Base-by-base conservation (phyloP, 2,888 invertebrate genomes). In the Linyphia triangularis region DNA sequence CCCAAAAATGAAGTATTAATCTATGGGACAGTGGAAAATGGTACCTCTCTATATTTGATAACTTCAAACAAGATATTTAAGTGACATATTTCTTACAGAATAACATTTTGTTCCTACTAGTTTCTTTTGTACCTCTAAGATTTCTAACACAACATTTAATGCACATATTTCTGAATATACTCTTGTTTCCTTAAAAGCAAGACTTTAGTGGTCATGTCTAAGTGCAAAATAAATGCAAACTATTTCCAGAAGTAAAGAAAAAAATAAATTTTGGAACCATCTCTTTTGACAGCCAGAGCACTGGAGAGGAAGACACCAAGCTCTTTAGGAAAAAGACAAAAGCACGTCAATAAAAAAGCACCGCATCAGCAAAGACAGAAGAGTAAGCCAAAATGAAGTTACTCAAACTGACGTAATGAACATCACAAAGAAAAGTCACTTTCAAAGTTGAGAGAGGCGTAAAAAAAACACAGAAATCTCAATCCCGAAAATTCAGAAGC, bases 301-400 rank as follows among this genome's bases (percentile, higher is more conserved):
- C 22, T 63, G 19, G 28, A 28, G 24, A 16, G 10, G 28, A 43
- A 26, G 16, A 22, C 70, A 13, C 43, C 19, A 6, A 40, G 26
- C 22, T 13, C 30, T 22, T 69, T 69, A 40, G 40, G 6, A 26
- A 43, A 70, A 43, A 70, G 43, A 70, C 40, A 70, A 70, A 26
- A 70, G 40, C 26, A 7, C 24, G 24, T 10, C 61, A 26, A 26
- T 26, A 7, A 19, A 61, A 61, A 61, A 61, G 19, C 61, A n/a
- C 24, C 16, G 61, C 13, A 61, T 43, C 43, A n/a, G 26, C 70
- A 51, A 70, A 70, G 70, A 70, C 43, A 13, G 43, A 19, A 79
- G 79, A 30, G 51, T n/a, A n/a, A n/a, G n/a, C n/a, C n/a, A n/a
- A 78, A 78, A 79, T 79, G 79, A 79, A 78, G 79, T 82, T 82